phyloP scores from a whole-genome alignment of 1,140 invertebrate species.

The Micrasema longulum region DNA sequence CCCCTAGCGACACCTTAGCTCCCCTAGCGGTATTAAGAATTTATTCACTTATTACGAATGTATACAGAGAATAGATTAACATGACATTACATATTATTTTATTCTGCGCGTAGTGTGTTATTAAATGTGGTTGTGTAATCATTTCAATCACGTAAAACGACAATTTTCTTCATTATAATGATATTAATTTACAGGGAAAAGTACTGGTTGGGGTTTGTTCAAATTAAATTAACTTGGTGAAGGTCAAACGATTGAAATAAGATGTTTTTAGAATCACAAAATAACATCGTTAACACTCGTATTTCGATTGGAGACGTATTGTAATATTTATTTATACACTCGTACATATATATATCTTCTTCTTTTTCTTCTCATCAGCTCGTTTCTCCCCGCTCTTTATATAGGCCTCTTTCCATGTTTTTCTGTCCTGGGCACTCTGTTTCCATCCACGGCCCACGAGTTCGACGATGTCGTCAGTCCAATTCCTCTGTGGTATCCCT shows the following conservation, averaged over 20 bases:
- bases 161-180: slow-evolving; percentile 34
- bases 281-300: background rate
- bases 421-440: too few species aligned
- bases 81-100: slow-evolving; percentile 34
- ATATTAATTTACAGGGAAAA: slow-evolving; percentile 27
- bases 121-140: slow-evolving; percentile 35
- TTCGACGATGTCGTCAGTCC: background rate
- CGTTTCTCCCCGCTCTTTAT: background rate
- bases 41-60: slow-evolving; percentile 46
- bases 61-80: slow-evolving; percentile 29
- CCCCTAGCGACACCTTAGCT: slow-evolving; percentile 17
- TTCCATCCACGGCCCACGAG: too few species aligned
- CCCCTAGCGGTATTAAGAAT: slow-evolving; percentile 43
- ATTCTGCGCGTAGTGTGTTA: slow-evolving; percentile 22
- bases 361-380: background rate
- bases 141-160: slow-evolving; percentile 41
- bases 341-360: too few species aligned
- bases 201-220: slow-evolving; percentile 11
- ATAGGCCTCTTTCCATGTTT: background rate
- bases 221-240: slow-evolving; percentile 6
- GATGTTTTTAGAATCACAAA: background rate
- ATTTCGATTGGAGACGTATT: background rate
- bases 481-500: background rate
- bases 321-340: too few species aligned
- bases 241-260: background rate